Evolutionary conservation across 2,797 vertebrate species (phyloP).

Genomic region (Enteromius afrohamiltoni): DNA sequence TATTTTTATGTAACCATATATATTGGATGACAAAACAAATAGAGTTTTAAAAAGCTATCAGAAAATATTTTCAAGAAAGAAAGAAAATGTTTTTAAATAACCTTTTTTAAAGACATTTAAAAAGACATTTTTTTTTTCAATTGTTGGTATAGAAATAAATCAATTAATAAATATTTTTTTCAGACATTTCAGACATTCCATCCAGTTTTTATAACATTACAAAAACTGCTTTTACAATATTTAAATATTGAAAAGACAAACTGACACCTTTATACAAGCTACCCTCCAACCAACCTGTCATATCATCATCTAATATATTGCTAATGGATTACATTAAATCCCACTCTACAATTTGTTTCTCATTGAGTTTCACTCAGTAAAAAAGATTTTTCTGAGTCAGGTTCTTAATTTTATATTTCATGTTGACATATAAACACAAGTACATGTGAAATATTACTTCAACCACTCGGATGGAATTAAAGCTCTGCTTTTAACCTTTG

Average conservation of each 20-base stretch:
- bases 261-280: neutral
- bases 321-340: slow-evolving; percentile 4
- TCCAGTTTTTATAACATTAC: neutral
- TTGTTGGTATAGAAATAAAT: no score
- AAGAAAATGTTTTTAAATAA: no score
- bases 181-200: neutral
- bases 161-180: neutral
- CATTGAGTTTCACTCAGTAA: neutral
- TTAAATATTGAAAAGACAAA: neutral
- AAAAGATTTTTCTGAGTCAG: neutral
- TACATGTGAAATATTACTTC: slow-evolving; percentile 18
- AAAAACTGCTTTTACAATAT: neutral
- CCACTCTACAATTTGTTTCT: neutral
- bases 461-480: slow-evolving; percentile 1
- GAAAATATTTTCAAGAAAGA: no score
- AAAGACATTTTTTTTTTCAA: no score
- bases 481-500: slow-evolving; percentile 27
- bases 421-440: neutral
- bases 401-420: neutral
- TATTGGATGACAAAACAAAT: neutral
- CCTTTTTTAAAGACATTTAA: no score
- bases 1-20: neutral
- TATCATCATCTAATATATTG: neutral
- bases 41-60: no score
- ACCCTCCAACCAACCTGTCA: slow-evolving; percentile 3